A percentile compares a stretch with the other conserved stretches of the same genome.
These are phyloP conservation scores for Carassius auratus DNA, from an alignment of 2,113 vertebrate species.

Conservation along the genomic window DNA sequence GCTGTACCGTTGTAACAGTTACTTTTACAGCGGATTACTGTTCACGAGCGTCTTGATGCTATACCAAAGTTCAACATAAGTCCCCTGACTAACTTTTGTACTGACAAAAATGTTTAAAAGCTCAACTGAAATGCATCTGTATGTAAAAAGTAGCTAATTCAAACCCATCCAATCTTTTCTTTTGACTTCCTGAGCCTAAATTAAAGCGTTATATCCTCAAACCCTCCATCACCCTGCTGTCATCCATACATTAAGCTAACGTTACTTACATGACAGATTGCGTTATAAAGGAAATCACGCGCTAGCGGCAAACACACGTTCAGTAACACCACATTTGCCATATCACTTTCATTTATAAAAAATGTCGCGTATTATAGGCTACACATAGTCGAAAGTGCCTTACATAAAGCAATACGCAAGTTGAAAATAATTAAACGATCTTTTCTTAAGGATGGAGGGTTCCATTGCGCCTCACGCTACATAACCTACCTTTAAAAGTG, in stretches of 20 bases:
- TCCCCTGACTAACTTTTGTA: neutral
- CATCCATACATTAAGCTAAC: neutral
- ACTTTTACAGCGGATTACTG: neutral
- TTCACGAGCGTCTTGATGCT: neutral
- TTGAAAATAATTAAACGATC: neutral
- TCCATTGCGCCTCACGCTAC: neutral
- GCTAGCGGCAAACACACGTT: neutral
- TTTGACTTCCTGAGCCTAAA: neutral
- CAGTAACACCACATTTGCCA: neutral
- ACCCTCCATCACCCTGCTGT: neutral
- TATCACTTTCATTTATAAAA: neutral
- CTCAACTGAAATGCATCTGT: neutral
- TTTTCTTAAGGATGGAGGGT: neutral
- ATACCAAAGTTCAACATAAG: neutral
- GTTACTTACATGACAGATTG: neutral
- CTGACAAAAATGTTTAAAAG: neutral
- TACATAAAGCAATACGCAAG: neutral
- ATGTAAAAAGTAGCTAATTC: neutral
- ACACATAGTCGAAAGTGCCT: neutral
- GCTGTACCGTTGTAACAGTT: neutral
- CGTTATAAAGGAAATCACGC: constrained; percentile 5
- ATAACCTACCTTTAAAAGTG: constrained; percentile 30
- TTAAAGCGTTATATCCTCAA: neutral
- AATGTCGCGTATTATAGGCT: neutral
- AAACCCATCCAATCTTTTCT: neutral